Base-by-base conservation (phyloP, 30 jellyfish, hydroid and myxozoan species). In the Nemopilema nomurai region DNA sequence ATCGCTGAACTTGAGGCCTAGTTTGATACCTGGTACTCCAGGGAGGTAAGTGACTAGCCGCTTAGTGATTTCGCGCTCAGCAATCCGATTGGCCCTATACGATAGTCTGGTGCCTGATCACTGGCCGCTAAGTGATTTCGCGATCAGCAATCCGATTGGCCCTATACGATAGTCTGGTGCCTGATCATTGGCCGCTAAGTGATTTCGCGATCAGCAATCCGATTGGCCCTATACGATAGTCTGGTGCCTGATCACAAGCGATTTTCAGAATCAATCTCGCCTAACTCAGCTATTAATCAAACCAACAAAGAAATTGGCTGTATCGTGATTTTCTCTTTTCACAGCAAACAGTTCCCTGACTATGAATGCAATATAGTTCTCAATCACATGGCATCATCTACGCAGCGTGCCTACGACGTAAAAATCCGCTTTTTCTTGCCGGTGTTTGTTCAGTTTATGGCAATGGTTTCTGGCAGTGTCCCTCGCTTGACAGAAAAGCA, bases 381-480 rank as follows among this genome's bases (percentile, higher is more conserved):
- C 33, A 78, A 74, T 19, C 96, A 87, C 76, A 53, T 69, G 27
- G 63, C 74, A 18, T 16, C 71, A 3, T 76, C 90, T 1, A 62
- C 81, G 25, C 81, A 79, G 80, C 74, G 28, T 29, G 90, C 91
- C 1, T 57, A 69, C 41, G 69, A 79, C 23, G 86, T 79, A n/a
- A 79, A 87, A 87, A 33, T 87, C 16, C 28, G 90, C 52, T 87
- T 77, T 65, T 87, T 87, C 90, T 67, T 87, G 26, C 96, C 96
- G 18, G 83, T 31, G 3, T 87, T 78, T 66, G 81, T 84, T 29
- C 28, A 8, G 23, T 84, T 73, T 67, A 26, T 18, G 4, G 3
- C 62, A 20, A 73, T 84, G 82, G 76, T 51, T 20, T 26, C 82
- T 0, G 86, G 87, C 0, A 18, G 50, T 18, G 50, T 18, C 49